Evolutionary conservation across 2,888 invertebrate genomes (phyloP).

Genomic region (Troides aeacus): DNA sequence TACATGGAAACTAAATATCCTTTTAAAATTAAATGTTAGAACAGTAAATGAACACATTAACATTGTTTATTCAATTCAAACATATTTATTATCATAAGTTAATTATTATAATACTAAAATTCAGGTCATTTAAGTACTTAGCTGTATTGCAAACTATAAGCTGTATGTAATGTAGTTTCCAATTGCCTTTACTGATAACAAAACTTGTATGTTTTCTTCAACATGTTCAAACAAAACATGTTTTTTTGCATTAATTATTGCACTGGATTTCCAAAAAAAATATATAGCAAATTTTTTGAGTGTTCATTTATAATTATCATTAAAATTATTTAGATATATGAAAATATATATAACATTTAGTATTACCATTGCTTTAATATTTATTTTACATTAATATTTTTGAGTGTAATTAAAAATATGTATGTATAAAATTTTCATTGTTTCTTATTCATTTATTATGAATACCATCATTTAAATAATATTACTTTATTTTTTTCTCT

Average conservation of each 20-base stretch:
- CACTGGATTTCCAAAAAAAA: neutral
- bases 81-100: neutral
- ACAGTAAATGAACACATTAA: neutral
- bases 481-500: neutral
- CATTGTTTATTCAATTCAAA: neutral
- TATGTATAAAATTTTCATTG: neutral
- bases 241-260: neutral
- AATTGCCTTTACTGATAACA: conserved; percentile 12
- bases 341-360: neutral
- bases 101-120: neutral
- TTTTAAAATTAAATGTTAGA: too few relatives aligned
- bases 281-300: neutral
- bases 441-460: neutral
- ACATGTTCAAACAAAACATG: neutral
- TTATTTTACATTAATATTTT: neutral
- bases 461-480: neutral
- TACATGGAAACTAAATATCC: too few relatives aligned
- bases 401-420: neutral
- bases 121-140: neutral
- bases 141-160: neutral
- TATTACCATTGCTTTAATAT: neutral
- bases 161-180: conserved; percentile 5
- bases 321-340: neutral
- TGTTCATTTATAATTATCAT: neutral
- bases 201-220: conserved; percentile 1